These are phyloP conservation scores for Sicus ferrugineus DNA, from an alignment of 2,888 invertebrate genomes.

Conservation along the genomic window DNA sequence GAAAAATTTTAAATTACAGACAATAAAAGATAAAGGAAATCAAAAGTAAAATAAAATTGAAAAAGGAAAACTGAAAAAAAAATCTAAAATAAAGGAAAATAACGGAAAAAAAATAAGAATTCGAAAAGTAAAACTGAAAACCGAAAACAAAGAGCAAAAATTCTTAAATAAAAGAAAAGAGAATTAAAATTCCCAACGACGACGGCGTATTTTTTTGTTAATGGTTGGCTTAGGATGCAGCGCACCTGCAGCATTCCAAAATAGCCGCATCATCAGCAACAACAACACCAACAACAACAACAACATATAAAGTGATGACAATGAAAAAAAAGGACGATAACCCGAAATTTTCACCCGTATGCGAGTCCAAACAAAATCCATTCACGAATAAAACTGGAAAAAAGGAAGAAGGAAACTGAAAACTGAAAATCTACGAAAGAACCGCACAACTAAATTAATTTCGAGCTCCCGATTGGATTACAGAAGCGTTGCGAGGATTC, in stretches of 20 bases:
- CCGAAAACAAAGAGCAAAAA: not conserved
- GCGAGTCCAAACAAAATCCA: too few relatives aligned
- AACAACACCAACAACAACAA: not conserved
- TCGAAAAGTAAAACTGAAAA: not conserved
- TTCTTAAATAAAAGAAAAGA: not conserved
- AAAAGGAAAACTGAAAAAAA: not conserved
- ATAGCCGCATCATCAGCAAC: slow-evolving; percentile 5
- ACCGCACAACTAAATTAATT: slow-evolving; percentile 11
- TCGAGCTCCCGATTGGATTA: slow-evolving; percentile 11
- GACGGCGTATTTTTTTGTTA: slow-evolving; percentile 20
- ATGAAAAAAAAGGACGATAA: too few relatives aligned
- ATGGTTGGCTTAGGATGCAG: slow-evolving; percentile 16
- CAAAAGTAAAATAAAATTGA: not conserved
- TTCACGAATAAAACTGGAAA: not conserved
- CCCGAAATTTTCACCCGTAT: too few relatives aligned
- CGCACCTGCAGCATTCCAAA: slow-evolving; percentile 4
- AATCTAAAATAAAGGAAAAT: not conserved
- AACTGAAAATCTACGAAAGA: not conserved
- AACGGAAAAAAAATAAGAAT: not conserved
- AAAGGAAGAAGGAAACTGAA: not conserved
- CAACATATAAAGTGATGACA: too few relatives aligned
- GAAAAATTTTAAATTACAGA: not conserved
- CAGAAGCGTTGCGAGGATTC: not conserved
- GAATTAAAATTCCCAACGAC: not conserved
- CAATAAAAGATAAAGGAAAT: not conserved